phyloP scores from a whole-genome alignment of 2,797 vertebrate genomes.

The Dermochelys coriacea region DNA sequence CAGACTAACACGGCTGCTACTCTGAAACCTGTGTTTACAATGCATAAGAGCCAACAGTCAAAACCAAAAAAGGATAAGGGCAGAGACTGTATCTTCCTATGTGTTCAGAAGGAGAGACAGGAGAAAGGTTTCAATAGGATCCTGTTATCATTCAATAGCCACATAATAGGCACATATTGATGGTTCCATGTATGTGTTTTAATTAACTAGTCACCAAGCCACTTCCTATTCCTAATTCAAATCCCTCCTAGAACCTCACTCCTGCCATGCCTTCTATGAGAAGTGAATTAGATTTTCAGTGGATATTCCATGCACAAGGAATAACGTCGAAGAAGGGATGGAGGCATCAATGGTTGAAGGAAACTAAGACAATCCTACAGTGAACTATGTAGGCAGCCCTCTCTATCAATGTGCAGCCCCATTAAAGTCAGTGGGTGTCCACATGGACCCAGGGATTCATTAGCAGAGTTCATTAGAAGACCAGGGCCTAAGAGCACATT shows the following conservation, averaged over 20 bases:
- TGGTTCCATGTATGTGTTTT: background rate
- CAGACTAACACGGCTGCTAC: too few relatives aligned
- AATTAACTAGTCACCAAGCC: background rate
- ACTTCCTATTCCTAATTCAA: background rate
- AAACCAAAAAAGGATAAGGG: background rate
- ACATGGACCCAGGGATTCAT: background rate
- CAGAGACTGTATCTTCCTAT: background rate
- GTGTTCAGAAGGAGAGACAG: background rate
- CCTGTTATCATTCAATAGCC: background rate
- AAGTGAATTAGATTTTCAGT: background rate
- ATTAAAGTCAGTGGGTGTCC: background rate
- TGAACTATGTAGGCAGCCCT: background rate
- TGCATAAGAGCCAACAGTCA: too few relatives aligned
- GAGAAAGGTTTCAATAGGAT: background rate
- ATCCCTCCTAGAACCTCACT: background rate
- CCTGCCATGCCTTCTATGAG: background rate
- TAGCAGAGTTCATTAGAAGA: background rate
- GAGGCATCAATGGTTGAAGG: background rate
- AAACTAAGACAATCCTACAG: background rate
- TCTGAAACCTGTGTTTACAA: too few relatives aligned
- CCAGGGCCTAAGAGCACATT: background rate
- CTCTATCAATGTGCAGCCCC: background rate
- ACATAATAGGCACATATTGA: too few relatives aligned
- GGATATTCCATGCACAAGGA: background rate
- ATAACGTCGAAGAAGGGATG: background rate